Percentiles rank a stretch among this genome's conserved stretches.
Conservation (phyloP, 1,140 invertebrate genomes). For the Trichonephila clavipes region DNA sequence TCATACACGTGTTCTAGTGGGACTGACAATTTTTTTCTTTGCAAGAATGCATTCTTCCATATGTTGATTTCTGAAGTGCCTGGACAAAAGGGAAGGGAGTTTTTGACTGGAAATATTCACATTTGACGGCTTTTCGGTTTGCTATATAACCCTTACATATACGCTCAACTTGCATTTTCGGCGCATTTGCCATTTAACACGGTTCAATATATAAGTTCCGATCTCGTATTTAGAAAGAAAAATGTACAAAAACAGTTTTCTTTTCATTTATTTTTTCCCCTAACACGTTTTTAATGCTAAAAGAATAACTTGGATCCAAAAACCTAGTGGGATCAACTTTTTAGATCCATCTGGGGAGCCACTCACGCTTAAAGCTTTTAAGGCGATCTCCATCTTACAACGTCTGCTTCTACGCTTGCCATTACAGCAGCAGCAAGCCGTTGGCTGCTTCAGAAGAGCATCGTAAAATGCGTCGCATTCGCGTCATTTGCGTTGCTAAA, state of each 20-base stretch:
- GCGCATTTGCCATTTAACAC: neutral
- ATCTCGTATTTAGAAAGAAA: neutral
- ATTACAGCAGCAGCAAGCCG: slow-evolving; percentile 20
- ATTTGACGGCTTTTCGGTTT: neutral
- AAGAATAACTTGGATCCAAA: slow-evolving; percentile 33
- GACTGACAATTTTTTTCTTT: neutral
- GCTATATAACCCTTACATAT: neutral
- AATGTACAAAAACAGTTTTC: neutral
- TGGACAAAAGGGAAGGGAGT: neutral
- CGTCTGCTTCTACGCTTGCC: neutral
- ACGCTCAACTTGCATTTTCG: neutral
- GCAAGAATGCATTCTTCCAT: neutral
- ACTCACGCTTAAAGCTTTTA: slow-evolving; percentile 57
- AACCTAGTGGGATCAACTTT: slow-evolving; percentile 29
- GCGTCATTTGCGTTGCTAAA: slow-evolving; percentile 50
- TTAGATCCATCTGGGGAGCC: slow-evolving; percentile 12
- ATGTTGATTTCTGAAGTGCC: neutral
- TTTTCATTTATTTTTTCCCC: neutral
- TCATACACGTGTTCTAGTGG: neutral
- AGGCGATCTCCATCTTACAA: slow-evolving; percentile 29
- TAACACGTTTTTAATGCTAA: slow-evolving; percentile 44
- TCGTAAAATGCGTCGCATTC: slow-evolving; percentile 37
- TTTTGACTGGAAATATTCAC: neutral
- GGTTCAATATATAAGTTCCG: neutral
- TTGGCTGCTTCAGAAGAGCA: neutral